Conservation (phyloP, 2,113 vertebrate genomes). For the Pluvianellus socialis region DNA sequence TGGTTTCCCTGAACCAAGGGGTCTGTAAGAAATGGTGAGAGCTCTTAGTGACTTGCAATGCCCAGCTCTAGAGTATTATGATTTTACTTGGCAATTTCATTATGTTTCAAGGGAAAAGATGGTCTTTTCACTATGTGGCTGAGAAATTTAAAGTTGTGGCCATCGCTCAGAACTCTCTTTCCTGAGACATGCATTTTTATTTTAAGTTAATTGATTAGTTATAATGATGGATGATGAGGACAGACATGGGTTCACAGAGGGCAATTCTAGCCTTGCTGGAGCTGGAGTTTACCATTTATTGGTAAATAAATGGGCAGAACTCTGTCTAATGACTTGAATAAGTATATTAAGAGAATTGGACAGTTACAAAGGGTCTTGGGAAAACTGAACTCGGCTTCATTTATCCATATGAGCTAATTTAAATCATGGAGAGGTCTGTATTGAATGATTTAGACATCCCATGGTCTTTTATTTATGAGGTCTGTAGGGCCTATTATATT, state of each 20-base stretch:
- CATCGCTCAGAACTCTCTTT: not conserved
- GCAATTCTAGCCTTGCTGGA: not conserved
- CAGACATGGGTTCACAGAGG: not conserved
- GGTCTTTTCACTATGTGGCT: not conserved
- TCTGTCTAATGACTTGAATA: not conserved
- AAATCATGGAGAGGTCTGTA: not conserved
- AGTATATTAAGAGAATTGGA: not conserved
- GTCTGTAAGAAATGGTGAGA: not conserved
- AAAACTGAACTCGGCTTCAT: not conserved
- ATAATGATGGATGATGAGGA: not conserved
- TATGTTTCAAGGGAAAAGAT: not conserved
- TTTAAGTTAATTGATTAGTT: not conserved
- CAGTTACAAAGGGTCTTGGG: not conserved
- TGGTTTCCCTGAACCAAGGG: not conserved
- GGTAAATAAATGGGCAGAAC: not conserved
- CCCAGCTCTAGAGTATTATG: not conserved
- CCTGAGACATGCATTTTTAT: not conserved
- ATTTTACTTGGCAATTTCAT: not conserved
- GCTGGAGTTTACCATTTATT: not conserved
- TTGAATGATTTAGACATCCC: not conserved
- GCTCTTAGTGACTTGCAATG: not conserved
- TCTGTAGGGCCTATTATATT: constrained; percentile 8
- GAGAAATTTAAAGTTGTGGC: not conserved
- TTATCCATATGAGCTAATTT: not conserved
- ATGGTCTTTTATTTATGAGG: not conserved